phyloP scores from a whole-genome alignment of 1,140 invertebrate species.

The Chlorops oryzae region DNA sequence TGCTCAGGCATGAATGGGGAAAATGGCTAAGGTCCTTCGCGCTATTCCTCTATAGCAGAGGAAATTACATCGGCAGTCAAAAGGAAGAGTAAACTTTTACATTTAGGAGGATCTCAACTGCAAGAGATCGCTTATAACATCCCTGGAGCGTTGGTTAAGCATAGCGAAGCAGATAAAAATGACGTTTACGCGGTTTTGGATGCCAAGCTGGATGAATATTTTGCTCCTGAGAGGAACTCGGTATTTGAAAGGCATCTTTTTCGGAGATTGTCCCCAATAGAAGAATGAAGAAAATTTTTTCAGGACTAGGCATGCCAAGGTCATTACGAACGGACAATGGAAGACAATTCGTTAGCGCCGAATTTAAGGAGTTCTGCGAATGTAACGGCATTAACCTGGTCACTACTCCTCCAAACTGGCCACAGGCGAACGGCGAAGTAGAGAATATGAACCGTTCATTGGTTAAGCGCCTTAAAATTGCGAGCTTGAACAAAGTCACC shows the following conservation, averaged over 20 bases:
- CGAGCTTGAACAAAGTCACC: not conserved
- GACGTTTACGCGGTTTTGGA: no score
- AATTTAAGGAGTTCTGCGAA: not conserved
- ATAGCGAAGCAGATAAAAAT: no score
- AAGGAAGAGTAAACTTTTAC: constrained; percentile 23
- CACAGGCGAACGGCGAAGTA: constrained; percentile 23
- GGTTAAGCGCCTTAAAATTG: constrained; percentile 5
- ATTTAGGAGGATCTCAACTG: constrained; percentile 10
- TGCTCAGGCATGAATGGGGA: no score
- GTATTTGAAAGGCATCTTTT: not conserved
- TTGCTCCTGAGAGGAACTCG: constrained; percentile 9
- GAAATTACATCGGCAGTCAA: constrained; percentile 21
- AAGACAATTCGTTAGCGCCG: constrained; percentile 4
- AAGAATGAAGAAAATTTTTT: not conserved
- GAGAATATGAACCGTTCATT: constrained; percentile 11
- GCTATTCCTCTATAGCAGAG: no score
- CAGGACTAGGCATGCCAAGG: constrained; percentile 1
- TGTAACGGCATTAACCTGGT: not conserved
- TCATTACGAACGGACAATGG: constrained; percentile 5
- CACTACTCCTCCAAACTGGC: constrained; percentile 21
- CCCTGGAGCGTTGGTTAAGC: constrained; percentile 8
- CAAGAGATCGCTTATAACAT: constrained; percentile 11
- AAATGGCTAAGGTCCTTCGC: no score
- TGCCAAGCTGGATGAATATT: constrained; percentile 19
- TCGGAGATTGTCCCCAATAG: not conserved